These are phyloP conservation scores for Shargacucullia verbasci DNA, from an alignment of 2,888 invertebrate genomes.

Conservation along the genomic window DNA sequence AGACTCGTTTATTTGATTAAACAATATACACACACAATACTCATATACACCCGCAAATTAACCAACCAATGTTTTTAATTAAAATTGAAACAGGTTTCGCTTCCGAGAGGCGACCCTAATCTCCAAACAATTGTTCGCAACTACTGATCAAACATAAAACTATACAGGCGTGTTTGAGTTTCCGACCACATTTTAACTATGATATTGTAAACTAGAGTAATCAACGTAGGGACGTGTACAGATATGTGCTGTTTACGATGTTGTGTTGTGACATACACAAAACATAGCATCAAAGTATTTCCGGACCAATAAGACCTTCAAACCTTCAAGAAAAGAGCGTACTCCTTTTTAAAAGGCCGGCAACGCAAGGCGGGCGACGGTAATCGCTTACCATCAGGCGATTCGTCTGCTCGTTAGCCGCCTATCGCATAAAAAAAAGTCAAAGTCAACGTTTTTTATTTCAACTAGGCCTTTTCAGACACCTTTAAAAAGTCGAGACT, in stretches of 20 bases:
- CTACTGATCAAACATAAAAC: conserved; percentile 61
- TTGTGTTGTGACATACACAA: neutral
- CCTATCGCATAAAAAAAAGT: too few relatives aligned
- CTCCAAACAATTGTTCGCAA: conserved; percentile 48
- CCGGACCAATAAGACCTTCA: too few relatives aligned
- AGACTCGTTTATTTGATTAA: neutral
- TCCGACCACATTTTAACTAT: conserved; percentile 55
- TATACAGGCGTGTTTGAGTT: conserved; percentile 51
- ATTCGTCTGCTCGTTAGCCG: too few relatives aligned
- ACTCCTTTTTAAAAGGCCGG: too few relatives aligned
- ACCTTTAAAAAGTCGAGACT: too few relatives aligned
- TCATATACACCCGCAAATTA: conserved; percentile 1
- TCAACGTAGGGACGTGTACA: conserved; percentile 34
- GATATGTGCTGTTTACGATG: neutral
- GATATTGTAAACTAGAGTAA: conserved; percentile 55
- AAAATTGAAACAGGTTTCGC: conserved; percentile 30
- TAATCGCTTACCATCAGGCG: too few relatives aligned
- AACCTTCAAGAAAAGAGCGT: too few relatives aligned
- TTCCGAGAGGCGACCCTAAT: conserved; percentile 48
- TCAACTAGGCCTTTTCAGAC: too few relatives aligned
- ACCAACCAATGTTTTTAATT: conserved; percentile 25
- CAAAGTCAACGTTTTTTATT: too few relatives aligned
- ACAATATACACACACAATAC: conserved; percentile 7
- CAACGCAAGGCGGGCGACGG: too few relatives aligned
- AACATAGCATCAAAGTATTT: too few relatives aligned